phyloP scores from a whole-genome alignment of 2,888 invertebrate species.

The Leptopterna dolabrata region DNA sequence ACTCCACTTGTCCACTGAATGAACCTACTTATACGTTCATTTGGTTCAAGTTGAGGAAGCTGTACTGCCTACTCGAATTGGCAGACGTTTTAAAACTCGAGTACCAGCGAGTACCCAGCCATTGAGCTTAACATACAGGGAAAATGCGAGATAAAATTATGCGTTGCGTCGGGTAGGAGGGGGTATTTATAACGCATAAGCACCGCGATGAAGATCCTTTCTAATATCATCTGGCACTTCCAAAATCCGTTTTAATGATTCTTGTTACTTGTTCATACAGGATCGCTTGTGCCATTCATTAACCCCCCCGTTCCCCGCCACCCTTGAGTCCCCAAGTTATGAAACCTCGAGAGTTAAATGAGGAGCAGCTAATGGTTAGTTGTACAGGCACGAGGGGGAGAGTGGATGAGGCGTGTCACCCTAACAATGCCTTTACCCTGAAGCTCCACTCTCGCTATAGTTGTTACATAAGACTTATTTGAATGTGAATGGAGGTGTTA shows the following conservation, averaged over 20 bases:
- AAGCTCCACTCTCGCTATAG: conserved; percentile 11
- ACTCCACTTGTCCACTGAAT: too few relatives aligned
- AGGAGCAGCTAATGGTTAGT: conserved; percentile 22
- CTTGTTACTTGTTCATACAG: neutral
- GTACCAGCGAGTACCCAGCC: too few relatives aligned
- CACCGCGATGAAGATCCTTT: neutral
- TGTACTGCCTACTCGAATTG: too few relatives aligned
- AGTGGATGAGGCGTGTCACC: conserved; percentile 42
- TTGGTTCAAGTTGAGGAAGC: too few relatives aligned
- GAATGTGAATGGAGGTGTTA: conserved; percentile 48
- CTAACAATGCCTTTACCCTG: conserved; percentile 13
- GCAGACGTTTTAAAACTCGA: too few relatives aligned
- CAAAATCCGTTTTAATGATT: neutral
- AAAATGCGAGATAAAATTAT: too few relatives aligned
- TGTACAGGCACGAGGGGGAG: neutral
- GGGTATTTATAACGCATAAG: too few relatives aligned
- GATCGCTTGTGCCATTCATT: neutral
- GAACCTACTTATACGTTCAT: too few relatives aligned
- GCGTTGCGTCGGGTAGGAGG: too few relatives aligned
- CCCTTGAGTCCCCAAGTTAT: conserved; percentile 25
- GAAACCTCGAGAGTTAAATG: conserved; percentile 36
- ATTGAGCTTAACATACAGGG: too few relatives aligned
- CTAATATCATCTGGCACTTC: neutral
- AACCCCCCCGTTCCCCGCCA: neutral
- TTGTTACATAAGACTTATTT: conserved; percentile 48